Percentiles rank a stretch among this genome's conserved stretches.
phyloP scores from a whole-genome alignment of 2,888 invertebrate species.

The Philonicus albiceps region DNA sequence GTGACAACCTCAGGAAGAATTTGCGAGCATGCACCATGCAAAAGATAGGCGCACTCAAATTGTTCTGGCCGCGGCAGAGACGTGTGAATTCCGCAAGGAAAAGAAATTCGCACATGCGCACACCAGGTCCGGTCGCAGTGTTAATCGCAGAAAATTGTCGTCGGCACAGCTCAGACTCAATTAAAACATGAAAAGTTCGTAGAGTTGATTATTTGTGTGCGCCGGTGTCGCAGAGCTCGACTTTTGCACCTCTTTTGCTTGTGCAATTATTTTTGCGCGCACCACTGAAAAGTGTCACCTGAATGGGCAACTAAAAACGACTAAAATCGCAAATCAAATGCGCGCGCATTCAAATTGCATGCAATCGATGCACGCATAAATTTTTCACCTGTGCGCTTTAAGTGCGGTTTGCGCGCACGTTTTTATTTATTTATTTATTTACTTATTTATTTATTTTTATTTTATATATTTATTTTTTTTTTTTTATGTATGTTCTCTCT shows the following conservation, averaged over 20 bases:
- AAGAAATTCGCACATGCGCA: conserved; percentile 38
- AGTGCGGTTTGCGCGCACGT: not conserved
- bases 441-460: not conserved
- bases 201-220: conserved; percentile 31
- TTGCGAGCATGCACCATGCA: conserved; percentile 29
- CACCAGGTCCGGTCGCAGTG: conserved; percentile 11
- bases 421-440: not conserved
- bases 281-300: conserved; percentile 38
- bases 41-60: not conserved
- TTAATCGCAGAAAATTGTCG: conserved; percentile 30
- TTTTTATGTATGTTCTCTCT: not conserved
- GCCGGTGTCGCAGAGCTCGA: conserved; percentile 4
- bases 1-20: conserved; percentile 21
- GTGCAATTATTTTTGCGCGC: conserved; percentile 32
- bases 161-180: conserved; percentile 29
- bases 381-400: conserved; percentile 29
- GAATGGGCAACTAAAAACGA: conserved; percentile 36
- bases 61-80: not conserved
- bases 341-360: conserved; percentile 43
- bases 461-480: no score
- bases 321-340: conserved; percentile 42
- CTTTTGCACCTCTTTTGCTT: not conserved
- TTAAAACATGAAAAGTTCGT: conserved; percentile 35
- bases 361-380: conserved; percentile 41
- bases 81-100: conserved; percentile 28